A percentile compares a stretch with the other conserved stretches of the same genome.
Conservation (phyloP, 2,113 vertebrate species). For the Pelobates fuscus region DNA sequence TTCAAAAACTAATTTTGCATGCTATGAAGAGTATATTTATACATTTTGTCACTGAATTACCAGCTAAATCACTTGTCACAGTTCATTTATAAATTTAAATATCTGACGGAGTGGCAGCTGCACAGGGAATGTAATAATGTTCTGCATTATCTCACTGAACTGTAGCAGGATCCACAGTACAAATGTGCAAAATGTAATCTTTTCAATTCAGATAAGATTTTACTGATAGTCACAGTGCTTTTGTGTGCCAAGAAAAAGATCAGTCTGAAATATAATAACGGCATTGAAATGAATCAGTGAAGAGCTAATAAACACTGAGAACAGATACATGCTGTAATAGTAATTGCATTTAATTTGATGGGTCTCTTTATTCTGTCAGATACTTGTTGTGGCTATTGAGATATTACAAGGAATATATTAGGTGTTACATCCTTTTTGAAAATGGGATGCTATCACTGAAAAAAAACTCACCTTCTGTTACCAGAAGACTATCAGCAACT, state of each 20-base stretch:
- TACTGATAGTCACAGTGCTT: slow-evolving; percentile 52
- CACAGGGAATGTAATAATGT: slow-evolving; percentile 58
- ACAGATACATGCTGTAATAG: slow-evolving; percentile 15
- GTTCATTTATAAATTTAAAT: slow-evolving; percentile 66
- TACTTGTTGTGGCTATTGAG: neutral
- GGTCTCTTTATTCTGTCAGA: slow-evolving; percentile 1
- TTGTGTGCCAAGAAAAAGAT: slow-evolving; percentile 3
- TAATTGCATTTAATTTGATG: neutral
- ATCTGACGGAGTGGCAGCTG: slow-evolving; percentile 64
- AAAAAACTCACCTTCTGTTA: too few species aligned
- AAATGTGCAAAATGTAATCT: slow-evolving; percentile 57
- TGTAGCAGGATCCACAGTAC: slow-evolving; percentile 57
- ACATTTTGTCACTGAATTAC: slow-evolving; percentile 58
- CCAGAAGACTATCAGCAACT: too few species aligned
- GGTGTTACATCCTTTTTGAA: too few species aligned
- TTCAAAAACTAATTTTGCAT: slow-evolving; percentile 47
- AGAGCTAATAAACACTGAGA: slow-evolving; percentile 17
- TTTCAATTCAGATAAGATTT: slow-evolving; percentile 52
- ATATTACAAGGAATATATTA: too few species aligned
- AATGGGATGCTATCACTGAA: too few species aligned
- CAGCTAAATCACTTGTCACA: slow-evolving; percentile 65
- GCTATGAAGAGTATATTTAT: slow-evolving; percentile 55
- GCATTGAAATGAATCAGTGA: slow-evolving; percentile 7
- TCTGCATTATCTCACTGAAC: slow-evolving; percentile 60
- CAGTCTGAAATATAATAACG: slow-evolving; percentile 21